Evolutionary conservation across 2,797 vertebrate genomes (phyloP), one percentile per base, ranked within the genome.

Genomic region (Diplodus puntazzo): DNA sequence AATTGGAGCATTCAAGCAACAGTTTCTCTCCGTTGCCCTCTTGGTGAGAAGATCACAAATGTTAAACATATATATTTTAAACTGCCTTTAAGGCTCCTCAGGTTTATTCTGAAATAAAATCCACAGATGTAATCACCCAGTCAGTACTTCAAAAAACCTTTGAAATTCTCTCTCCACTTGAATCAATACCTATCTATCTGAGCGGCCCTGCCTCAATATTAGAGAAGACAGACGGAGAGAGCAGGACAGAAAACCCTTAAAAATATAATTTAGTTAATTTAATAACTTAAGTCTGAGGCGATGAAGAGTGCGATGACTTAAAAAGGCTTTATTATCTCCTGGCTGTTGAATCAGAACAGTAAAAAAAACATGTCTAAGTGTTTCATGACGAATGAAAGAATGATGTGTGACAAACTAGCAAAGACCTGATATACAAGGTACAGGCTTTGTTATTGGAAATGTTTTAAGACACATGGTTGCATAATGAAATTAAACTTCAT

Each of bases 101-200:
- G 59, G 34, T 66, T 59, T 18, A 34, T 49, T 43, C 23, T 54
- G 39, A 13, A 0, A 2, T 66, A 42, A 62, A 3, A 59, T 58
- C 54, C 54, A 9, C 9, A 14, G 39, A 3, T 68, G 62, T 49
- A 55, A 43, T 53, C 63, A 68, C 67, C 23, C 42, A 7, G 14
- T 42, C 2, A 27, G 11, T n/a, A 23, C 14, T 30, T 75, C 39
- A 79, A 23, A 53, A 11, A 7, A 13, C 54, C 50, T 73, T 25
- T 70, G 5, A 21, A 57, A 52, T 57, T 12, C 62, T 23, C 2
- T 20, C 14, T 52, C 20, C 11, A 43, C 23, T 59, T 62, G 16
- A 80, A 65, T 52, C 7, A 27, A 34, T 50, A 55, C 30, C 13
- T 18, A 30, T 45, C 43, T 46, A 11, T 68, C 46, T 59, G 34